Evolutionary conservation across 2,113 vertebrate species (phyloP), one percentile per base, ranked within the genome.

Genomic region (Rutilus rutilus): DNA sequence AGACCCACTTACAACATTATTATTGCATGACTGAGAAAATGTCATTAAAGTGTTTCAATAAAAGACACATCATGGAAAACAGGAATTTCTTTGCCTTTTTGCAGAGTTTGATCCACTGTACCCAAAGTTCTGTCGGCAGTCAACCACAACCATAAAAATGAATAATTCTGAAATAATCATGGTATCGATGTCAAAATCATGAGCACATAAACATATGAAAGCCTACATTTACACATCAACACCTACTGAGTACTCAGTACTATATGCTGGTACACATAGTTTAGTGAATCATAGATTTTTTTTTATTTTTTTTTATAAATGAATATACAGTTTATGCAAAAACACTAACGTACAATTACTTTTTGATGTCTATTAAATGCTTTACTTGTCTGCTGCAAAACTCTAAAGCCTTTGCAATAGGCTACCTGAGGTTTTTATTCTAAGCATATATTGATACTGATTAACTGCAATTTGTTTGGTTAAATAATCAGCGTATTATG

Each of bases 1-100:
- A 73, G 69, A 45, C 39, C 69, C 69, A 73, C 69, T 74, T 74
- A 74, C 5, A 74, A 23, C 67, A 71, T 39, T 71, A 71, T 71
- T 21, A 19, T 73, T 42, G 69, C 69, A 73, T 71, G 67, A 71
- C 36, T 42, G 23, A 75, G 39, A 75, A 25, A 47, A 50, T 14
- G n/a, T 15, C 42, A 50, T 75, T 75, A 45, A 74, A n/a, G 39
- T n/a, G 36, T 67, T 67, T 33, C 30, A 67, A 67, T 67, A 67
- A 42, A 71, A n/a, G n/a, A n/a, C n/a, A n/a, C n/a, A 73, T 73
- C 5, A 27, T 75, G 73, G 42, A 75, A 75, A 45, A 75, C 71
- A 25, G 42, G 23, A 47, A 25, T 47, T 75, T 47, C 42, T 75
- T 75, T 15, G 23, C 6, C 1, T 50, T 75, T 50, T 75, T 47